A percentile compares a stretch with the other conserved stretches of the same genome.
Evolutionary conservation across 1,140 invertebrate species (phyloP).

Genomic region (Cecropterus lyciades): DNA sequence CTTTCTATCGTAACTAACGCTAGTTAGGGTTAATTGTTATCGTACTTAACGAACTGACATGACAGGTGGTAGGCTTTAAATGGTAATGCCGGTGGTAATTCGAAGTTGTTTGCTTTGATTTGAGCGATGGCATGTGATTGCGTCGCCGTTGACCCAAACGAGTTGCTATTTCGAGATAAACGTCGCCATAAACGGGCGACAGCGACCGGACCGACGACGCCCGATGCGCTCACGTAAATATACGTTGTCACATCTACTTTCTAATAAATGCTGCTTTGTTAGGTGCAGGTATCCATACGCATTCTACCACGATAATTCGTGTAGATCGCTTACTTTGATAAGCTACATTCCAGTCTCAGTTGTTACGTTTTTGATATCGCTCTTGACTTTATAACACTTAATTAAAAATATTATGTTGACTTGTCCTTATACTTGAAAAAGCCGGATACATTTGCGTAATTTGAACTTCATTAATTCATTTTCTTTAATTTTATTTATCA

Average conservation of each 20-base stretch:
- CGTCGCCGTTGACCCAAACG: constrained; percentile 73
- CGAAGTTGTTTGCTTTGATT: constrained; percentile 43
- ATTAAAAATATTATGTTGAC: too few species aligned
- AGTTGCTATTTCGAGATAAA: constrained; percentile 81
- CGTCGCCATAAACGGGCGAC: constrained; percentile 74
- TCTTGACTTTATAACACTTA: not conserved
- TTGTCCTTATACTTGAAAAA: too few species aligned
- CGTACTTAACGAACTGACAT: constrained; percentile 13
- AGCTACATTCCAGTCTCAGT: not conserved
- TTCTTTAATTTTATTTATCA: constrained; percentile 1
- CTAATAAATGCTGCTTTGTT: constrained; percentile 57
- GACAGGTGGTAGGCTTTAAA: constrained; percentile 14
- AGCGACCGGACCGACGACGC: constrained; percentile 50
- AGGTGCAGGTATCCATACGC: constrained; percentile 16
- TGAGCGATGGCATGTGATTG: constrained; percentile 71
- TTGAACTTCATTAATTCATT: not conserved
- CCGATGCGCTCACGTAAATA: constrained; percentile 42
- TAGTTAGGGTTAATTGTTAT: constrained; percentile 27
- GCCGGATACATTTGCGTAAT: too few species aligned
- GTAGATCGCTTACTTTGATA: not conserved
- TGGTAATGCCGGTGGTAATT: constrained; percentile 15
- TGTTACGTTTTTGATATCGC: not conserved
- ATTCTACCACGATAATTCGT: constrained; percentile 8
- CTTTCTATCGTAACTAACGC: constrained; percentile 1
- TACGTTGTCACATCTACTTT: constrained; percentile 58